Base-by-base conservation (phyloP, 2,797 vertebrate genomes). In the Eptatretus atami region DNA sequence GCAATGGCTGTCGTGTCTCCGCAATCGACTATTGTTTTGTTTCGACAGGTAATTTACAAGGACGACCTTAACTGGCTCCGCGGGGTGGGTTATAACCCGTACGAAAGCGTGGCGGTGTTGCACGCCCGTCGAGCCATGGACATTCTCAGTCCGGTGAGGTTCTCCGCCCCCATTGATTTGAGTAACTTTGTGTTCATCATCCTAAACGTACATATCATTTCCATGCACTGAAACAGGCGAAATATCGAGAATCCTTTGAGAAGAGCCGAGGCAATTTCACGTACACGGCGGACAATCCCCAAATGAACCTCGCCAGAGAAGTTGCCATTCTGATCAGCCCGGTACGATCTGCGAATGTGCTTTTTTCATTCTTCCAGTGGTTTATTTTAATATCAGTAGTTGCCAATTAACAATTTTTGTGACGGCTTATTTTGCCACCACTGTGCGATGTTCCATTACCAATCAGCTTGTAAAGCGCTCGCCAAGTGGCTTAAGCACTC, bases 51-150 rank as follows among this genome's bases (percentile, higher is more conserved):
- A 63, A 99, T 85, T 72, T 99, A 99, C 73, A 99, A 99, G 71
- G 82, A 86, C 68, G 92, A 99, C 68, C 72, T 95, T 71, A 76
- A 76, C 0, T 98, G 83, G 85, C 72, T 98, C 71, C 87, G 66
- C 74, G 92, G 92, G 3, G 75, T 79, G 44, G 90, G 92, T 44
- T 96, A 88, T 71, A 94, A 78, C 1, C 85, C 78, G 3, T 87
- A 82, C 77, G 87, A 96, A 69, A 99, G 83, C 64, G 90, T 90
- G 64, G 77, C 75, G 64, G 69, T 98, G 72, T 65, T 72, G 52
- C 74, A 74, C 67, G 86, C 92, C 14, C 86, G 79, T 70, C 73
- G 74, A 68, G 95, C 95, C 73, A 95, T 86, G 70, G 9, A 68
- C 2, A 78, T 98, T 63, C 95, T 88, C 76, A 98, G 92, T 61